Evolutionary conservation across 2,797 vertebrate species (phyloP).

Genomic region (Gouania willdenowi): DNA sequence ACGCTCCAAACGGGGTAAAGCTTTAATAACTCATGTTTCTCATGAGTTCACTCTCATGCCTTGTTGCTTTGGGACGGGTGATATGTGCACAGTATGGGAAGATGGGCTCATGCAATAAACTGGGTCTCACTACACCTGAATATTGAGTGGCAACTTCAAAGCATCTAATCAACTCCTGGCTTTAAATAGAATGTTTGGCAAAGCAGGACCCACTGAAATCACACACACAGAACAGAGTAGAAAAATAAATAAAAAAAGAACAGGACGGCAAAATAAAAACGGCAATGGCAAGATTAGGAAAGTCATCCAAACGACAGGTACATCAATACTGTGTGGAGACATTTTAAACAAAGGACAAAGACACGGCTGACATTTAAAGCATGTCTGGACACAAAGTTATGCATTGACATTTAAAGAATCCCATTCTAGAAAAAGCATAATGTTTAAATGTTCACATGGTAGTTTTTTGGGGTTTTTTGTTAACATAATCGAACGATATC

Average conservation of each 20-base stretch:
- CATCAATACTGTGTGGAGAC: slow-evolving; percentile 33
- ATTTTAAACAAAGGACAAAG: slow-evolving; percentile 45
- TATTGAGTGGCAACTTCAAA: slow-evolving; percentile 84
- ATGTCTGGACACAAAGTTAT: slow-evolving; percentile 11
- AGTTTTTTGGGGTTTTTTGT: too few relatives aligned
- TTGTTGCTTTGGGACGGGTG: slow-evolving; percentile 29
- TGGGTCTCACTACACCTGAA: slow-evolving; percentile 87
- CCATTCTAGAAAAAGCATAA: too few relatives aligned
- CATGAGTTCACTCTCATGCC: slow-evolving; percentile 72
- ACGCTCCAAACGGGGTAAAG: too few relatives aligned
- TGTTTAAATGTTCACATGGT: too few relatives aligned
- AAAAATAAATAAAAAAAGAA: slow-evolving; percentile 33
- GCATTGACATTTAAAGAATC: too few relatives aligned
- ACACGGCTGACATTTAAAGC: slow-evolving; percentile 26
- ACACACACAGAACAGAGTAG: slow-evolving; percentile 77
- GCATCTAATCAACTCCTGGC: slow-evolving; percentile 87
- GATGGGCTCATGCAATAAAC: slow-evolving; percentile 85
- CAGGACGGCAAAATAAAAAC: slow-evolving; percentile 11
- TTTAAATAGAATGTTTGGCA: slow-evolving; percentile 89
- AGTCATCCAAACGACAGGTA: slow-evolving; percentile 39
- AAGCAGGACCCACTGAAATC: slow-evolving; percentile 95
- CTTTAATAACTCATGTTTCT: slow-evolving; percentile 69
- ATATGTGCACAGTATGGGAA: neutral
- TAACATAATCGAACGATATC: too few relatives aligned
- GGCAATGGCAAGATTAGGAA: slow-evolving; percentile 5